Evolutionary conservation across 1,140 invertebrate genomes (phyloP).

Genomic region (Bombus soroeensis): DNA sequence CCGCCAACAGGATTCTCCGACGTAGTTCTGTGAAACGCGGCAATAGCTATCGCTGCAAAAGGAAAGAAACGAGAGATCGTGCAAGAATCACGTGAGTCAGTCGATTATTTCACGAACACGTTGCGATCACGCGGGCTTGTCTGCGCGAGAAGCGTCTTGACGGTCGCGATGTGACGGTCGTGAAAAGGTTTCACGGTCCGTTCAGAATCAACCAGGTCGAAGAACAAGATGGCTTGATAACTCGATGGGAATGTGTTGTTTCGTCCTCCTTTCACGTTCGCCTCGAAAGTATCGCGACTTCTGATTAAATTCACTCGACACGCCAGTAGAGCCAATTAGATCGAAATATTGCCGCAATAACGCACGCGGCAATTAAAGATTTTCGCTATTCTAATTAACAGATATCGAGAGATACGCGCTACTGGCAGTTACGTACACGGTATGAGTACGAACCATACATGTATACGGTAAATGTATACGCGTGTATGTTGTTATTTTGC

Average conservation of each 20-base stretch:
- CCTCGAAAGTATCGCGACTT: slow-evolving; percentile 5
- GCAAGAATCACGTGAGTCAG: slow-evolving; percentile 5
- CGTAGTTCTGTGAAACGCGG: not conserved
- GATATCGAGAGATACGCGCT: no score
- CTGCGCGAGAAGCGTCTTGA: not conserved
- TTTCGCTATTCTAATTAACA: slow-evolving; percentile 13
- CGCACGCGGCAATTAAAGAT: not conserved
- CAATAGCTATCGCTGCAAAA: slow-evolving; percentile 14
- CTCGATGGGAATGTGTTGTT: not conserved
- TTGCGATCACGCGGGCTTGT: slow-evolving; percentile 19
- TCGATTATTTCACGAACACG: slow-evolving; percentile 30
- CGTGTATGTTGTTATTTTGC: no score
- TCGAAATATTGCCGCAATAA: slow-evolving; percentile 9
- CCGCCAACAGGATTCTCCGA: not conserved
- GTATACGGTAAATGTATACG: not conserved
- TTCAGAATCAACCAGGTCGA: not conserved
- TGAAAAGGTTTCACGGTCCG: not conserved
- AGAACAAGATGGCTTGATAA: not conserved
- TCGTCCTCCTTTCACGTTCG: slow-evolving; percentile 25
- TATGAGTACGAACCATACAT: no score
- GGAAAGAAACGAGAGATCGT: slow-evolving; percentile 1
- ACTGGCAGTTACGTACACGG: no score
- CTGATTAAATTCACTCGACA: slow-evolving; percentile 11
- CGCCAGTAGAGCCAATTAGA: slow-evolving; percentile 17
- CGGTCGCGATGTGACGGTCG: not conserved